phyloP scores from a whole-genome alignment of 1,140 invertebrate genomes.

The Adoxophyes honmai region DNA sequence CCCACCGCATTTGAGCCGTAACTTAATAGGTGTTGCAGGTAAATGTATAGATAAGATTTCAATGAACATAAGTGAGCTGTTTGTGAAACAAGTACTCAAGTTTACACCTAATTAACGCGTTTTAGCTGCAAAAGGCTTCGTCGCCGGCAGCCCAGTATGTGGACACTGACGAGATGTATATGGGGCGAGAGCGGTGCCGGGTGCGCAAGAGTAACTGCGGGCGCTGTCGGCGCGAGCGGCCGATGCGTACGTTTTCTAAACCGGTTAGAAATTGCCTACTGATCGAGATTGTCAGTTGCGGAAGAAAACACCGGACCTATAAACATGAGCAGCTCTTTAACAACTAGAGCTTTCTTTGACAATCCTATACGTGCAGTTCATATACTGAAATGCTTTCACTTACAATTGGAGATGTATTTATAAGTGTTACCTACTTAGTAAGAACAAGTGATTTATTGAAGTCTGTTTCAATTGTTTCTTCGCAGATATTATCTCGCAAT shows the following conservation, averaged over 20 bases:
- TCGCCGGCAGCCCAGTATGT: conserved; percentile 20
- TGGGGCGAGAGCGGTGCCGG: conserved; percentile 48
- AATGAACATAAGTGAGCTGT: not conserved
- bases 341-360: conserved; percentile 45
- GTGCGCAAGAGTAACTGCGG: conserved; percentile 38
- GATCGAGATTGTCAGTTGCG: conserved; percentile 65
- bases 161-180: conserved; percentile 32
- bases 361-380: conserved; percentile 10
- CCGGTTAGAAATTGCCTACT: conserved; percentile 75
- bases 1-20: not conserved
- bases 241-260: conserved; percentile 61
- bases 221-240: conserved; percentile 20
- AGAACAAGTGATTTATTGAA: too few relatives aligned
- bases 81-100: not conserved
- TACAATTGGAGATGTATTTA: not conserved
- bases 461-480: too few relatives aligned
- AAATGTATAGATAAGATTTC: too few relatives aligned
- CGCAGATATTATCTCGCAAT: too few relatives aligned
- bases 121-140: too few relatives aligned
- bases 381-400: conserved; percentile 10
- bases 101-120: too few relatives aligned
- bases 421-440: too few relatives aligned
- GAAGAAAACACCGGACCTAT: conserved; percentile 64
- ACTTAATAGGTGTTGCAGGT: too few relatives aligned
- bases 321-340: conserved; percentile 37